Percentiles rank a stretch among this genome's conserved stretches.
Evolutionary conservation across 2,113 vertebrate genomes (phyloP).

Genomic region (Kryptolebias marmoratus): DNA sequence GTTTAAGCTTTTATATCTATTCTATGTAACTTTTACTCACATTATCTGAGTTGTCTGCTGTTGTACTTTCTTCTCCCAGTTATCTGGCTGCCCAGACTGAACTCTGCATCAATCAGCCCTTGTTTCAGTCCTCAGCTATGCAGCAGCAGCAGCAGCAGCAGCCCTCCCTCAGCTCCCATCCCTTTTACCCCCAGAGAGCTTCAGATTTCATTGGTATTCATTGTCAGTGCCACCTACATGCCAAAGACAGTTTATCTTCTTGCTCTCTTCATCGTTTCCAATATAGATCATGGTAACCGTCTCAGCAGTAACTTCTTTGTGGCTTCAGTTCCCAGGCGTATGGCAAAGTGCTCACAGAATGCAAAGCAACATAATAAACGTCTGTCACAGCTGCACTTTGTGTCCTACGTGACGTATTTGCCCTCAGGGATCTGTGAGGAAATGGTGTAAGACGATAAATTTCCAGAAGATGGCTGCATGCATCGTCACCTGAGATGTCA

Average conservation of each 20-base stretch:
- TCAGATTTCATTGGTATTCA: conserved; percentile 69
- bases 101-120: conserved; percentile 57
- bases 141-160: conserved; percentile 28
- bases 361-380: conserved; percentile 9
- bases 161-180: conserved; percentile 54
- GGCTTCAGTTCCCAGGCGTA: conserved; percentile 44
- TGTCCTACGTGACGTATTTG: conserved; percentile 3
- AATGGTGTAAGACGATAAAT: conserved; percentile 8
- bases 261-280: conserved; percentile 22
- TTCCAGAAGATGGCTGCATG: neutral
- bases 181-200: conserved; percentile 26
- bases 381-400: conserved; percentile 14
- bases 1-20: no score
- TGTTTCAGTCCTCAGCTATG: conserved; percentile 40
- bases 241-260: conserved; percentile 30
- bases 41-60: no score
- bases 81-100: conserved; percentile 16
- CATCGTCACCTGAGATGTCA: neutral
- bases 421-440: conserved; percentile 8
- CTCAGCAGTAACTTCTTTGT: conserved; percentile 16
- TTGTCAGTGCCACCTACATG: conserved; percentile 45
- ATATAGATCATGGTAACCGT: conserved; percentile 19
- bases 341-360: conserved; percentile 16
- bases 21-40: no score
- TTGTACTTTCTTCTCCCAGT: conserved; percentile 11